Percentiles rank a stretch among this genome's conserved stretches.
These are phyloP conservation scores for Sesia bembeciformis DNA, from an alignment of 2,888 invertebrate species.

Conservation along the genomic window DNA sequence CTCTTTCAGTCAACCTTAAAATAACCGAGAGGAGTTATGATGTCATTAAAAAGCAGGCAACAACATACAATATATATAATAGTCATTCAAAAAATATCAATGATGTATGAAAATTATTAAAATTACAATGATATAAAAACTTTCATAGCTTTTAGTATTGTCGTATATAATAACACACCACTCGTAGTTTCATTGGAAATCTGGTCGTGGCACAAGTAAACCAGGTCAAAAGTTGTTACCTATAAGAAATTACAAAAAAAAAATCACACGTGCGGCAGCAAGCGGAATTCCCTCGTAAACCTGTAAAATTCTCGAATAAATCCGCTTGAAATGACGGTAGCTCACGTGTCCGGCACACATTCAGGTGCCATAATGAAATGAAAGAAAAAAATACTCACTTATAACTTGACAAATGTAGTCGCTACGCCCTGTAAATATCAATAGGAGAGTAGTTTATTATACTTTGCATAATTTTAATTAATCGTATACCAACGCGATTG, in stretches of 20 bases:
- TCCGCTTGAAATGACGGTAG: conserved; percentile 2
- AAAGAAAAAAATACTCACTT: conserved; percentile 1
- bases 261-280: conserved; percentile 17
- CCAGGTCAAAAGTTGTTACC: conserved; percentile 38
- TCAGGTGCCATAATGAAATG: conserved; percentile 2
- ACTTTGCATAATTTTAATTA: too few relatives aligned
- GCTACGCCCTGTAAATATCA: too few relatives aligned
- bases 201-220: conserved; percentile 25
- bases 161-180: too few relatives aligned
- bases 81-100: not conserved
- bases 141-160: too few relatives aligned
- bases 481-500: too few relatives aligned
- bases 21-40: too few relatives aligned
- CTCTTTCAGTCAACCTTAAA: too few relatives aligned
- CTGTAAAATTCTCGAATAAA: conserved; percentile 36
- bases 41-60: not conserved
- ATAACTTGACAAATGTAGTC: too few relatives aligned
- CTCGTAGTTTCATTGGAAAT: conserved; percentile 12
- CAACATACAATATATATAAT: not conserved
- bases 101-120: too few relatives aligned
- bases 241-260: conserved; percentile 30
- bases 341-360: conserved; percentile 15
- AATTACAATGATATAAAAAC: too few relatives aligned
- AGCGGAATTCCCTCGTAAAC: conserved; percentile 28
- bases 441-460: too few relatives aligned